Evolutionary conservation across 2,888 invertebrate species (phyloP).

Genomic region (Hymenopus coronatus): DNA sequence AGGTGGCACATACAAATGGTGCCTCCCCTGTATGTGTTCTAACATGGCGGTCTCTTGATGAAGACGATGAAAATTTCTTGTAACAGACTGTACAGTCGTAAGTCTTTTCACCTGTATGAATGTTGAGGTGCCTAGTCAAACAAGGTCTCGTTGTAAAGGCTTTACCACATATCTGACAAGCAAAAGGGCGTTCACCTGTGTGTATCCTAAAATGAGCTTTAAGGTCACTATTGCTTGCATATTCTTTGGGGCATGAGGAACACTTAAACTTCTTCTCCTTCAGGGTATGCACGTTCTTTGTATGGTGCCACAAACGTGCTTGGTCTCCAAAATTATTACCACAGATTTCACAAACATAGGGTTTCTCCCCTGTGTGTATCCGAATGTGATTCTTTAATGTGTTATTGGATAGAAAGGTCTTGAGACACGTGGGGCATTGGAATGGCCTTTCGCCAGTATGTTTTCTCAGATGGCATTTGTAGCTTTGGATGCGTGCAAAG

Average conservation of each 20-base stretch:
- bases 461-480: no score
- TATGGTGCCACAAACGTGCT: background rate
- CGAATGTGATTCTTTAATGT: no score
- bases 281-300: background rate
- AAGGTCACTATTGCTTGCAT: background rate
- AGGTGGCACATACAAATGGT: background rate
- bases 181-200: background rate
- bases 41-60: background rate
- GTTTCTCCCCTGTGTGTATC: no score
- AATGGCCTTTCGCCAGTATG: no score
- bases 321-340: background rate
- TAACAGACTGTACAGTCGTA: background rate
- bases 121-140: background rate
- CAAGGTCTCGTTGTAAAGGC: background rate
- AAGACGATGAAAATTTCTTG: background rate
- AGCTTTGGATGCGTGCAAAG: no score
- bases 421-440: no score
- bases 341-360: no score
- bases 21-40: background rate
- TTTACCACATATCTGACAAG: background rate
- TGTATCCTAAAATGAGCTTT: background rate
- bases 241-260: background rate
- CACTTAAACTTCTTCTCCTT: background rate
- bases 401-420: no score
- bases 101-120: background rate